Conservation (phyloP, 2,888 invertebrate genomes). For the Teinopalpus imperialis region DNA sequence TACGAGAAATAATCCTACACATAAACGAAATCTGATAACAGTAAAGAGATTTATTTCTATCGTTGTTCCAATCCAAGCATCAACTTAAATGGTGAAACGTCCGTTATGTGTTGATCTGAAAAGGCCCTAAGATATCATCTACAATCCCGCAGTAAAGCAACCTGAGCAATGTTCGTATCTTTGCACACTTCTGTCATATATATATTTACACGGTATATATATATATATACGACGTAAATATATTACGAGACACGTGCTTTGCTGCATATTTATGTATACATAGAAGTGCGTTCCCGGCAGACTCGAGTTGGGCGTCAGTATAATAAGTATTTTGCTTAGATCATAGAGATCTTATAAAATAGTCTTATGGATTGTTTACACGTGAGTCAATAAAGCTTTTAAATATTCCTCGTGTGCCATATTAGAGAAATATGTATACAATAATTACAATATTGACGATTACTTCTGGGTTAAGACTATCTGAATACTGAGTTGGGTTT, state of each 20-base stretch:
- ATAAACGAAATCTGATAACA: slow-evolving; percentile 5
- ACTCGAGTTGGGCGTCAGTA: background rate
- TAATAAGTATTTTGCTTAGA: background rate
- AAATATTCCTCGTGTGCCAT: too few relatives aligned
- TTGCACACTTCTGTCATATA: slow-evolving; percentile 7
- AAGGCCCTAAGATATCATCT: background rate
- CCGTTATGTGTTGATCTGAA: background rate
- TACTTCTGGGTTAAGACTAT: too few relatives aligned
- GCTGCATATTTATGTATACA: slow-evolving; percentile 8
- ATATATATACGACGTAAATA: too few relatives aligned
- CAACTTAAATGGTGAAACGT: background rate
- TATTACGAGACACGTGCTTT: background rate
- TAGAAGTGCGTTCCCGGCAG: slow-evolving; percentile 7
- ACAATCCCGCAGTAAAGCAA: background rate
- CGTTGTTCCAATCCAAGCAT: background rate
- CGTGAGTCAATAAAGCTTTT: too few relatives aligned
- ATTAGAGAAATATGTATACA: too few relatives aligned
- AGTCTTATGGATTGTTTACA: too few relatives aligned
- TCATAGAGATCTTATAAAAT: too few relatives aligned
- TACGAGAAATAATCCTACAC: too few relatives aligned
- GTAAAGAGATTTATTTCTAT: background rate
- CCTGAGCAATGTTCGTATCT: background rate
- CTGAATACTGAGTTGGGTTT: too few relatives aligned
- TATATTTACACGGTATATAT: too few relatives aligned
- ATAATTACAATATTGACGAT: too few relatives aligned